Evolutionary conservation across 2,888 invertebrate genomes (phyloP).

Genomic region (Nomada flava): DNA sequence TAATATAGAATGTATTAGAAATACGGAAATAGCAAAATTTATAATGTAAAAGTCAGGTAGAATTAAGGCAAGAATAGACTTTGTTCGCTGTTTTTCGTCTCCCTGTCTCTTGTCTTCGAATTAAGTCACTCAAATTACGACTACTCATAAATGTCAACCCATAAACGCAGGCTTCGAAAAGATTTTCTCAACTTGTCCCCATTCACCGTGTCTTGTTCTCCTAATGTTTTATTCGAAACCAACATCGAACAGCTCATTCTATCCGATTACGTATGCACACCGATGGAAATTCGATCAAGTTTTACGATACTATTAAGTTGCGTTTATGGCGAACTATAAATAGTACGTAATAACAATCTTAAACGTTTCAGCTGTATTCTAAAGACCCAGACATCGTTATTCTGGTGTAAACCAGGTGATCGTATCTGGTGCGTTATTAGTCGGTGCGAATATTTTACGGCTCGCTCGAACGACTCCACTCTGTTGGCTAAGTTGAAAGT

Average conservation of each 20-base stretch:
- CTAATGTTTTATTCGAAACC: constrained; percentile 1
- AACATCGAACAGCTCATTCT: constrained; percentile 15
- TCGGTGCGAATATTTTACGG: constrained; percentile 36
- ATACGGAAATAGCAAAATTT: too few relatives aligned
- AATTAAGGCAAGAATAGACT: too few relatives aligned
- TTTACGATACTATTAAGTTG: constrained; percentile 31
- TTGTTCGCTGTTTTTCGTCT: too few relatives aligned
- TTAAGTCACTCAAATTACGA: constrained; percentile 78
- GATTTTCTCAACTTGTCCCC: not conserved
- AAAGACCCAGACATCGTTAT: not conserved
- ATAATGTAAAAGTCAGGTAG: too few relatives aligned
- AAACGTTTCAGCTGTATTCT: constrained; percentile 22
- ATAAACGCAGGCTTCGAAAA: constrained; percentile 68
- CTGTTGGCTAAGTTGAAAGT: constrained; percentile 32
- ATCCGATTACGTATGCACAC: not conserved
- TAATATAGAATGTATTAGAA: too few relatives aligned
- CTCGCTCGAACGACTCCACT: constrained; percentile 43
- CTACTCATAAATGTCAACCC: constrained; percentile 73
- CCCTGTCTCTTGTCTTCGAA: constrained; percentile 45
- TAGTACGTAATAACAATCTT: constrained; percentile 6
- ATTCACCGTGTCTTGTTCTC: not conserved
- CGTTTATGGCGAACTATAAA: not conserved
- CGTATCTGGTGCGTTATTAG: constrained; percentile 43
- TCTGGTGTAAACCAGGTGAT: constrained; percentile 14
- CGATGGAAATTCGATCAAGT: constrained; percentile 40